These are phyloP conservation scores for Corythornis madagascariensis DNA, from an alignment of 2,113 vertebrate species.

Conservation along the genomic window DNA sequence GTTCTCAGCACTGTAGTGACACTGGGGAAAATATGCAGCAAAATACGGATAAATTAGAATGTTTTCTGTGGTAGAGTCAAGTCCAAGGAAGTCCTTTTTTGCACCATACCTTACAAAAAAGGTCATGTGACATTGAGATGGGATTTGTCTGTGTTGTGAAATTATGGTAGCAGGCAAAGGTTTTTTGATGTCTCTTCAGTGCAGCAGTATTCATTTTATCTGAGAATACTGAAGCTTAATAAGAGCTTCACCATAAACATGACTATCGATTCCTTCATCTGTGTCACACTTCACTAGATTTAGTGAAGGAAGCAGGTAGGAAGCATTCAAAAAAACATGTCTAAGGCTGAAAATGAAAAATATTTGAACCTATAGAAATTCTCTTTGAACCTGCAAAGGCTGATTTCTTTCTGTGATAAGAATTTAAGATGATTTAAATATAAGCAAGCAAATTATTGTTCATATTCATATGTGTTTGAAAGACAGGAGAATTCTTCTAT, in stretches of 20 bases:
- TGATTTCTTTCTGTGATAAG: neutral
- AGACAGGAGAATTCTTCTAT: neutral
- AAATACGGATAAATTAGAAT: neutral
- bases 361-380: neutral
- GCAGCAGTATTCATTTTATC: neutral
- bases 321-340: neutral
- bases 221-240: neutral
- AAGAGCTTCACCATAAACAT: neutral
- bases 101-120: neutral
- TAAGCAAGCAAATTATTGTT: neutral
- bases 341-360: neutral
- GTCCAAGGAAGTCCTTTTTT: neutral
- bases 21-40: neutral
- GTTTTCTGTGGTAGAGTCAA: neutral
- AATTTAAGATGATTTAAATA: neutral
- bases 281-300: neutral
- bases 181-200: neutral
- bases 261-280: slow-evolving; percentile 28
- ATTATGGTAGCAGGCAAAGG: neutral
- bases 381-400: neutral
- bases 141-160: neutral
- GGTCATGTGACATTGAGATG: neutral
- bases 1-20: neutral
- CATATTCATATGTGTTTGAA: neutral
- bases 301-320: neutral